phyloP scores from a whole-genome alignment of 2,113 vertebrate species.

The Egretta garzetta region DNA sequence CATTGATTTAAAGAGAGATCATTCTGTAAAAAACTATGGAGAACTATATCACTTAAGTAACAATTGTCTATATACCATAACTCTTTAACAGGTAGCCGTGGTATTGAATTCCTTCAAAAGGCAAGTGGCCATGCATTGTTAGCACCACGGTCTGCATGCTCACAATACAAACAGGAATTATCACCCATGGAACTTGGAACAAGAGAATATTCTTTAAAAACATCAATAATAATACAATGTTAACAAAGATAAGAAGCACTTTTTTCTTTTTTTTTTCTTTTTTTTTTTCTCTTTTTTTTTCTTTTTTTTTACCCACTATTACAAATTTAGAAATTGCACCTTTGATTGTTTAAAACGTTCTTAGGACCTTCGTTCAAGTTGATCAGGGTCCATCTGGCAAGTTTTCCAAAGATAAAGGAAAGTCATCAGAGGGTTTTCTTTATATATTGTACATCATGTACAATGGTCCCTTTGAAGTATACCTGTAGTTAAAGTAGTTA shows the following conservation, averaged over 20 bases:
- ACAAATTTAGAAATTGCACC: conserved; percentile 87
- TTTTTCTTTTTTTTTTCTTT: conserved; percentile 28
- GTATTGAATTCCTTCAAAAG: conserved; percentile 75
- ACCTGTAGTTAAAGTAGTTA: conserved; percentile 88
- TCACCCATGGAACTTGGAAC: conserved; percentile 74
- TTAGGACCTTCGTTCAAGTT: conserved; percentile 66
- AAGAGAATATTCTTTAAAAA: conserved; percentile 76
- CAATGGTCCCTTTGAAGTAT: conserved; percentile 84
- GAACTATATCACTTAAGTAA: conserved; percentile 71
- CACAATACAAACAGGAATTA: conserved; percentile 81
- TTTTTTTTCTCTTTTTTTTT: neutral
- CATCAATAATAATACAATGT: conserved; percentile 80
- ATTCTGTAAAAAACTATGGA: conserved; percentile 69
- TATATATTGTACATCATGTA: conserved; percentile 73
- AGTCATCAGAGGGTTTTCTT: conserved; percentile 59
- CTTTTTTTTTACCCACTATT: conserved; percentile 76
- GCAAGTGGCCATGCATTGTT: conserved; percentile 81
- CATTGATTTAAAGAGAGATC: conserved; percentile 68
- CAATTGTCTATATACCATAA: conserved; percentile 71
- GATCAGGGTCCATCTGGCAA: conserved; percentile 67
- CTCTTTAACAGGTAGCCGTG: conserved; percentile 71
- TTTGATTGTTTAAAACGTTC: conserved; percentile 76
- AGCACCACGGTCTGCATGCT: conserved; percentile 81
- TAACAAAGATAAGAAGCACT: conserved; percentile 87
- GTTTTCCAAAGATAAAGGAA: conserved; percentile 75